Evolutionary conservation across 2,797 vertebrate species (phyloP), one percentile per base, ranked within the genome.

Genomic region (Phrynocephalus guinanensis): DNA sequence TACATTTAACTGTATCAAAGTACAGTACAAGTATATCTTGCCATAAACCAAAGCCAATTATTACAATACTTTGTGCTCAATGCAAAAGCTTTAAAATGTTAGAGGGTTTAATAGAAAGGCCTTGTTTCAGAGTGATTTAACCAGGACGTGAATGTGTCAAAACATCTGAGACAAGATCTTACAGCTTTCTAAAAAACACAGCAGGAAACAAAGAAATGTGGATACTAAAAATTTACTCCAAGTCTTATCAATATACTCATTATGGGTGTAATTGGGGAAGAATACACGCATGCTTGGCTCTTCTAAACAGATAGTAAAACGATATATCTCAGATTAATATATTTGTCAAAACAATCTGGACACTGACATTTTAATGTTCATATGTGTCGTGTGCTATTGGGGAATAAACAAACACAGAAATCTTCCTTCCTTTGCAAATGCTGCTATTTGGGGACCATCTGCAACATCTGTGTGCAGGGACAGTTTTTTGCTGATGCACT

Each of bases 51-150:
- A 78, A 52, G 20, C 28, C 52, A 18, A 33, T 33, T 52, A 8
- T 78, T 79, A 18, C 26, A 22, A 78, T 85, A 6, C 28, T 78
- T 15, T 79, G 30, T 38, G 48, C 7, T 72, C 30, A 72, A 38
- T 86, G 33, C 50, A 30, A 44, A 79, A 28, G 30, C 3, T 22
- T 56, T 13, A 33, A 71, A 72, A 5, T 52, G n/a, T 48, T 44
- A 79, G 5, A 79, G 13, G 56, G 26, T 10, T 85, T 77, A 77
- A 67, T 85, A 85, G 66, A 77, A 79, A 52, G 75, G n/a, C n/a
- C 44, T 30, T 60, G 20, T 38, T 56, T 72, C 30, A 79, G 30
- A 79, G 48, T 79, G n/a, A 70, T 67, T 78, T 68, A 68, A 44
- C 44, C 28, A 52, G 22, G n/a, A 52, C 52, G 33, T 52, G 20